Conservation (phyloP, 1,140 invertebrate genomes). For the Acromyrmex charruanus region DNA sequence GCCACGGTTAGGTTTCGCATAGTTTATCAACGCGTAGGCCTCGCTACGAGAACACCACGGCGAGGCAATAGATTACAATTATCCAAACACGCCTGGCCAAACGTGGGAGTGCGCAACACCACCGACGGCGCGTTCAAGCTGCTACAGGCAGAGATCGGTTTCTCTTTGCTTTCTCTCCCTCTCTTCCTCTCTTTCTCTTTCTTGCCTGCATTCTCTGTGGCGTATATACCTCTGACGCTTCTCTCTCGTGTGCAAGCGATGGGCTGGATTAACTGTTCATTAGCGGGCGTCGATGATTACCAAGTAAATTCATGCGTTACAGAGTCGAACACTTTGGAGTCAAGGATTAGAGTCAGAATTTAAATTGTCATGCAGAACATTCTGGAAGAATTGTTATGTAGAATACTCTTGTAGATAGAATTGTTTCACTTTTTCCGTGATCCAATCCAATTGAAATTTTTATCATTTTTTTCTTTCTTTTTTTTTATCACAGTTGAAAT, state of each 20-base stretch:
- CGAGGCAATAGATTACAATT: constrained; percentile 82
- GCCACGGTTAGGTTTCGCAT: constrained; percentile 68
- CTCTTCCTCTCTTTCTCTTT: neutral
- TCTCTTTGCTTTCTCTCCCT: constrained; percentile 43
- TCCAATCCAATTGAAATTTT: neutral
- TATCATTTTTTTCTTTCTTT: neutral
- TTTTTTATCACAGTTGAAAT: neutral
- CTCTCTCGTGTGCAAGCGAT: constrained; percentile 33
- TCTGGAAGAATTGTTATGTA: neutral
- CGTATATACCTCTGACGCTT: neutral
- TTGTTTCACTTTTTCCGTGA: neutral
- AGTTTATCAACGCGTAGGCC: constrained; percentile 79
- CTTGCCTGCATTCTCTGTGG: neutral
- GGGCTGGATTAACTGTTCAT: constrained; percentile 57
- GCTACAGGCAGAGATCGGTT: constrained; percentile 57
- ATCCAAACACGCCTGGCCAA: constrained; percentile 78
- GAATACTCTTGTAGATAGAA: neutral
- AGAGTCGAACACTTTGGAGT: neutral
- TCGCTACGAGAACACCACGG: constrained; percentile 71
- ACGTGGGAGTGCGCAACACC: constrained; percentile 75
- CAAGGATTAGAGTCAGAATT: neutral
- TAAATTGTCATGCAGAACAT: neutral
- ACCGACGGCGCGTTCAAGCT: constrained; percentile 53
- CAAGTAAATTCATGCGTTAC: neutral
- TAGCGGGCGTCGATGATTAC: constrained; percentile 43